Conservation (phyloP, 1,140 invertebrate genomes). For the Lucilia cuprina region DNA sequence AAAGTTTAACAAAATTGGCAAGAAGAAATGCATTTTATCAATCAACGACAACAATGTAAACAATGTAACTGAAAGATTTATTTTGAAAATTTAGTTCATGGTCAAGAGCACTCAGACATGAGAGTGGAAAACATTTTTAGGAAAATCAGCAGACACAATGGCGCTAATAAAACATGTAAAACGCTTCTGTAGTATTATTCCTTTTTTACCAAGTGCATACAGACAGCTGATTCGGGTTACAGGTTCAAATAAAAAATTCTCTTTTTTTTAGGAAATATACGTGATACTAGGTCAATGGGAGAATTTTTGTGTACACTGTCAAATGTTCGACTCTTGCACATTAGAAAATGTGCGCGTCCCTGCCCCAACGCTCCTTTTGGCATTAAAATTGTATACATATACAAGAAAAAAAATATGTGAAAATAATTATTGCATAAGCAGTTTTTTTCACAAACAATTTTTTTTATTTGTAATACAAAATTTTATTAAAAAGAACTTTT, state of each 20-base stretch:
- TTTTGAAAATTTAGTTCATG: neutral
- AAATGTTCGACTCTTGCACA: neutral
- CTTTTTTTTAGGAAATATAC: neutral
- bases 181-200: neutral
- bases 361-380: slow-evolving; percentile 3
- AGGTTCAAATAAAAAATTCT: neutral
- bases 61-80: neutral
- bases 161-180: neutral
- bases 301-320: neutral
- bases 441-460: neutral
- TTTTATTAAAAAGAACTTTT: neutral
- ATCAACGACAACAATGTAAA: no score
- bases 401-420: neutral
- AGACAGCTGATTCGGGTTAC: neutral
- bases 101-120: neutral
- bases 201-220: neutral
- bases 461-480: neutral
- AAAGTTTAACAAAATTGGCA: no score
- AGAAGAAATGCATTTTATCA: no score
- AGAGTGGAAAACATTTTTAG: neutral
- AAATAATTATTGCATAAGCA: slow-evolving; percentile 23
- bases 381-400: neutral
- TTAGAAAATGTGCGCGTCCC: neutral
- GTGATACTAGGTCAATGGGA: neutral
- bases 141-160: neutral